Conservation (phyloP, 2,113 vertebrate genomes). For the Vidua macroura region DNA sequence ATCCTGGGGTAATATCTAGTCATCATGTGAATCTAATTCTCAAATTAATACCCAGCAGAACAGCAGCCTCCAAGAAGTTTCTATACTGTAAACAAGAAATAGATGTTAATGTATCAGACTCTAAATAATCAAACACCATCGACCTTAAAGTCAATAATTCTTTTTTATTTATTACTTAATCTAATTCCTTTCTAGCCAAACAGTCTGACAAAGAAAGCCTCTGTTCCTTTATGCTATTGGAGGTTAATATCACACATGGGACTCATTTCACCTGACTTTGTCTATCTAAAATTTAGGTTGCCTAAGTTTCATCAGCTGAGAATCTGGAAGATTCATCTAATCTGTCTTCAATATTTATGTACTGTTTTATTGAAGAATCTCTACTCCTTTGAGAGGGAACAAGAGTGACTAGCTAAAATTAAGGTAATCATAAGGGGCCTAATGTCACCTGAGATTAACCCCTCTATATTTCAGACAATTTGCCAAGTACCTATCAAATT, state of each 20-base stretch:
- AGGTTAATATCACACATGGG: background rate
- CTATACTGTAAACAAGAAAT: background rate
- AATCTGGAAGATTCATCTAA: background rate
- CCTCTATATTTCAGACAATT: background rate
- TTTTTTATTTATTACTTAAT: background rate
- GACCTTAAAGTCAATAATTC: background rate
- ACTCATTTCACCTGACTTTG: background rate
- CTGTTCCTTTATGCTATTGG: background rate
- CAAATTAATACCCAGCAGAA: background rate
- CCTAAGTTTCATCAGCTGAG: background rate
- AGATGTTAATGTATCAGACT: background rate
- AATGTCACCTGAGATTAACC: background rate
- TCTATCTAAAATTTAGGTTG: background rate
- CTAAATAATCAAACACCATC: background rate
- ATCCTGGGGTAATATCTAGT: background rate
- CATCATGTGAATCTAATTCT: background rate
- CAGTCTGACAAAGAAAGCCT: background rate
- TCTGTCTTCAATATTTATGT: background rate
- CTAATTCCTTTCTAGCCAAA: background rate
- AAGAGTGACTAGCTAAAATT: background rate
- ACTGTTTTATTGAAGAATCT: background rate
- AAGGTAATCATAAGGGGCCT: background rate
- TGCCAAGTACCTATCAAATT: background rate
- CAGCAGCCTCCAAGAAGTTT: background rate
- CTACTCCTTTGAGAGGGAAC: background rate